Evolutionary conservation across 2,888 invertebrate species (phyloP).

Genomic region (Oxycera nigricornis): DNA sequence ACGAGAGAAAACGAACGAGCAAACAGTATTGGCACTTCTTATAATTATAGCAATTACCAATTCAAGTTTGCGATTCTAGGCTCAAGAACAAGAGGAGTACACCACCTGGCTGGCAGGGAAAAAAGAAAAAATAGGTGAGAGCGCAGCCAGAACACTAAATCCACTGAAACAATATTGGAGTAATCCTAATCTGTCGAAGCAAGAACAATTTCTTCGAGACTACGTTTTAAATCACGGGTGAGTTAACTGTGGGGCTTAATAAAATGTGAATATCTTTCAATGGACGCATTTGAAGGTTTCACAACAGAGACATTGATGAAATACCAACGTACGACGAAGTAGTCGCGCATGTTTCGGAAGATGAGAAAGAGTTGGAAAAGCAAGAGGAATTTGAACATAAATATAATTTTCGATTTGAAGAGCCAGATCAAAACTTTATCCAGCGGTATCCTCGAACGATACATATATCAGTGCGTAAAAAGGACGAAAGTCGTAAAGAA

Average conservation of each 20-base stretch:
- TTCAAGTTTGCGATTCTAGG: conserved; percentile 52
- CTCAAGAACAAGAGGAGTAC: conserved; percentile 68
- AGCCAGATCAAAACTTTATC: conserved; percentile 91
- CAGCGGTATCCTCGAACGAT: conserved; percentile 93
- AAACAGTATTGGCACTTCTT: conserved; percentile 55
- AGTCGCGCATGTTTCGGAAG: conserved; percentile 74
- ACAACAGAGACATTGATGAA: conserved; percentile 63
- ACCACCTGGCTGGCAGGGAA: conserved; percentile 84
- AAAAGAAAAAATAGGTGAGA: conserved; percentile 67
- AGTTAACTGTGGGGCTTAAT: no score
- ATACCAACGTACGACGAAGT: conserved; percentile 73
- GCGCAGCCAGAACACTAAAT: conserved; percentile 71
- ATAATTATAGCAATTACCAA: background rate
- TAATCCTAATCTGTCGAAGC: conserved; percentile 79
- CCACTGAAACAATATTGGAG: conserved; percentile 85
- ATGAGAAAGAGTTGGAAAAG: conserved; percentile 79
- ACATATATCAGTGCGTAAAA: conserved; percentile 79
- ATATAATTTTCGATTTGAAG: conserved; percentile 95
- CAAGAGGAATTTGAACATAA: conserved; percentile 93
- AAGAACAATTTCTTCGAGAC: conserved; percentile 90
- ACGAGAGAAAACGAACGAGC: conserved; percentile 65
- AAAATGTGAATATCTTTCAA: no score
- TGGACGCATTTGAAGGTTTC: conserved; percentile 62
- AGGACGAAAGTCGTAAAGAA: conserved; percentile 78
- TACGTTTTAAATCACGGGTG: conserved; percentile 87